Evolutionary conservation across 2,113 vertebrate species (phyloP).

Genomic region (Gymnogyps californianus): DNA sequence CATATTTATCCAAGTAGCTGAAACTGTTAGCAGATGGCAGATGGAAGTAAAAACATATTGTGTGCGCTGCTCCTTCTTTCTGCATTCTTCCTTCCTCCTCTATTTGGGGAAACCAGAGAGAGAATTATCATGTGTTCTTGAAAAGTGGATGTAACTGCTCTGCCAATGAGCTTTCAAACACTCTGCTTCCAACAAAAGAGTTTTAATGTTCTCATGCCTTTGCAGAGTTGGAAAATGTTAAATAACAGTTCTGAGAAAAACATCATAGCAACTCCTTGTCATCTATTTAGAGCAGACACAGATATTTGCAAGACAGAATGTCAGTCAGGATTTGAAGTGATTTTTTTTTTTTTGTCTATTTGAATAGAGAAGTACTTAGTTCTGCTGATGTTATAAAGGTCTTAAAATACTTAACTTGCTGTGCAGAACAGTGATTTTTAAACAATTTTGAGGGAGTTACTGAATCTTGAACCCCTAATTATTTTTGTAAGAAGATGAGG

Average conservation of each 20-base stretch:
- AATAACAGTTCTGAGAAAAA: conserved; percentile 18
- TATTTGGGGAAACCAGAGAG: conserved; percentile 4
- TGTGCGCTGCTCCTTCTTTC: background rate
- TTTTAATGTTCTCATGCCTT: conserved; percentile 34
- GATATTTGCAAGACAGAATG: conserved; percentile 1
- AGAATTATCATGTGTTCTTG: conserved; percentile 6
- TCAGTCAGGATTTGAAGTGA: conserved; percentile 1
- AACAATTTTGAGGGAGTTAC: background rate
- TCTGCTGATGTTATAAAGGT: background rate
- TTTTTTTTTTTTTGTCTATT: background rate
- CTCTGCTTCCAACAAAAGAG: background rate
- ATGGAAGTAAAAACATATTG: conserved; percentile 44
- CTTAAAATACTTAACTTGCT: background rate
- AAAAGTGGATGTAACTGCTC: conserved; percentile 20
- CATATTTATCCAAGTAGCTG: conserved; percentile 29
- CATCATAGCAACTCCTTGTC: background rate
- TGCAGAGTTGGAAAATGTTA: conserved; percentile 13
- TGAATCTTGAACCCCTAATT: background rate
- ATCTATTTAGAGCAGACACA: background rate
- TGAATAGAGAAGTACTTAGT: background rate
- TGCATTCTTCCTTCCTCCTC: background rate
- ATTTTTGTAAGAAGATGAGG: background rate
- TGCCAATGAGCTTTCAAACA: conserved; percentile 36
- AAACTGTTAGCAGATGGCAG: conserved; percentile 49
- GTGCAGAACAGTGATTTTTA: background rate